Evolutionary conservation across 1,140 invertebrate species (phyloP).

Genomic region (Sitobion miscanthi): DNA sequence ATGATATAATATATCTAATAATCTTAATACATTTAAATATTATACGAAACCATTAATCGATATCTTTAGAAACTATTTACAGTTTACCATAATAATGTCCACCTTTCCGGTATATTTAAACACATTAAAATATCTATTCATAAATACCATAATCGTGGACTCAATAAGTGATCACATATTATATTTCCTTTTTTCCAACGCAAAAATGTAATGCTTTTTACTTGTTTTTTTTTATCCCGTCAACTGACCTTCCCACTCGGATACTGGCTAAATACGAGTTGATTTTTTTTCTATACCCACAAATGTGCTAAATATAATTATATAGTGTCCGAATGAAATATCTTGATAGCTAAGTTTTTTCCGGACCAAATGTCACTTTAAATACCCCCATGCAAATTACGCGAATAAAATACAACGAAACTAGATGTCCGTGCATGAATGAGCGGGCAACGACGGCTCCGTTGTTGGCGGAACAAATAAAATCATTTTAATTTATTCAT

Average conservation of each 20-base stretch:
- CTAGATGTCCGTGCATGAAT: slow-evolving; percentile 35
- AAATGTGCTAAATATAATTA: slow-evolving; percentile 30
- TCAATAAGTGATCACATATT: not conserved
- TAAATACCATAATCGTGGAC: not conserved
- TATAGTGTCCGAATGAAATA: slow-evolving; percentile 38
- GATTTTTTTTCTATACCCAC: slow-evolving; percentile 19
- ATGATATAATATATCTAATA: not conserved
- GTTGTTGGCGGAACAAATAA: slow-evolving; percentile 24
- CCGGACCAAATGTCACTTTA: slow-evolving; percentile 29
- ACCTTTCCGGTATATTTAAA: not conserved
- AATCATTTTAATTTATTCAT: slow-evolving; percentile 42
- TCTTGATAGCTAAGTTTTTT: slow-evolving; percentile 33
- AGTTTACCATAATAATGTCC: slow-evolving; percentile 14
- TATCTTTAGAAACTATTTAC: not conserved
- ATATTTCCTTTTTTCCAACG: not conserved
- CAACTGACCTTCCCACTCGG: slow-evolving; percentile 26
- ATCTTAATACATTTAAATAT: slow-evolving; percentile 1
- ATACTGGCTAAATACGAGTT: not conserved
- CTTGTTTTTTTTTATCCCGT: slow-evolving; percentile 23
- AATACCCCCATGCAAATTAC: slow-evolving; percentile 31
- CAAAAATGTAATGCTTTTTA: slow-evolving; percentile 42
- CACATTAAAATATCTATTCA: not conserved
- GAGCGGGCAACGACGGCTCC: not conserved
- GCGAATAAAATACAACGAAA: slow-evolving; percentile 26
- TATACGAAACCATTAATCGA: slow-evolving; percentile 8